Evolutionary conservation across 2,888 invertebrate genomes (phyloP).

Genomic region (Entomobrya proxima): DNA sequence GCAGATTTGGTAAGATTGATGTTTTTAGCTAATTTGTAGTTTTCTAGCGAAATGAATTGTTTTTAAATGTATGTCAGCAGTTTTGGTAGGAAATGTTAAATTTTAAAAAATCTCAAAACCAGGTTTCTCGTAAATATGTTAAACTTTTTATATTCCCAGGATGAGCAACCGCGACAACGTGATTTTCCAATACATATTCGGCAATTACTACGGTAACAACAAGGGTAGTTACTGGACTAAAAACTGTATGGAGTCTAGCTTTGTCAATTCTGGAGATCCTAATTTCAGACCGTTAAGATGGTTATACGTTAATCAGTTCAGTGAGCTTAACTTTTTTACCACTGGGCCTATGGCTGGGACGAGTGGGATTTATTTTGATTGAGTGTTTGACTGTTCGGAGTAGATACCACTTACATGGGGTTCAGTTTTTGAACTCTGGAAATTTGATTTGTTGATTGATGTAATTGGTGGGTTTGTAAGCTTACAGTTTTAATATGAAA

Average conservation of each 20-base stretch:
- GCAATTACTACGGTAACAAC: background rate
- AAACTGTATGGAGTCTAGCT: background rate
- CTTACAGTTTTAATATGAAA: too few relatives aligned
- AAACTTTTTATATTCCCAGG: background rate
- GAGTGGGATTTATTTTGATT: background rate
- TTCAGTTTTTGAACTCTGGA: too few relatives aligned
- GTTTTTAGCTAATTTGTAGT: background rate
- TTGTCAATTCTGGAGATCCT: background rate
- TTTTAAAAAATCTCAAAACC: too few relatives aligned
- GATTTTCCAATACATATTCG: background rate
- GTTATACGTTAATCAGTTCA: constrained; percentile 1
- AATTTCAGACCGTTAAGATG: constrained; percentile 12
- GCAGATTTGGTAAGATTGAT: constrained; percentile 8
- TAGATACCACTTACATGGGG: too few relatives aligned
- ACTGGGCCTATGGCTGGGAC: background rate
- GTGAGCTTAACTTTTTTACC: constrained; percentile 7
- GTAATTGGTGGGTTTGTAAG: too few relatives aligned
- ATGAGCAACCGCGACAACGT: constrained; percentile 2
- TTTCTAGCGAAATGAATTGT: too few relatives aligned
- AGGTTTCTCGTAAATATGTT: too few relatives aligned
- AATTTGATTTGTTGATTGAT: too few relatives aligned
- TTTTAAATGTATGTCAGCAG: too few relatives aligned
- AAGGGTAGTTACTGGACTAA: background rate
- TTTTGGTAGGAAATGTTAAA: too few relatives aligned
- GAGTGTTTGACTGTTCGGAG: background rate